Evolutionary conservation across 2,797 vertebrate genomes (phyloP).

Genomic region (Neosalanx taihuensis): DNA sequence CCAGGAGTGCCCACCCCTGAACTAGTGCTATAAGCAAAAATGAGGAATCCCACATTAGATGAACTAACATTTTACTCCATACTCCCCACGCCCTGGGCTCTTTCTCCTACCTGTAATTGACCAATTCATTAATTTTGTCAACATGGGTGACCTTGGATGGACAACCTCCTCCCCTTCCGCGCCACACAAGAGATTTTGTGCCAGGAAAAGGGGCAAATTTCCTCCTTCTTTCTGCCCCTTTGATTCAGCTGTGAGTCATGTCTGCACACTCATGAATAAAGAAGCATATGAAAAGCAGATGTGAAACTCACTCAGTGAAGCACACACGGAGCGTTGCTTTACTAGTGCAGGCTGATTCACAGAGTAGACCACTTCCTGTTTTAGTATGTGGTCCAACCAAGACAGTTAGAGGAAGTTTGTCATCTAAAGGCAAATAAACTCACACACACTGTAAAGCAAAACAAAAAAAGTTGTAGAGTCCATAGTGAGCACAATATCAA

Average conservation of each 20-base stretch:
- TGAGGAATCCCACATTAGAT: no score
- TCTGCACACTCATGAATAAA: slow-evolving; percentile 6
- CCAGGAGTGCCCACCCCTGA: no score
- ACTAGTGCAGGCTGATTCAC: slow-evolving; percentile 1
- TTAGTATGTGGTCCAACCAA: slow-evolving; percentile 5
- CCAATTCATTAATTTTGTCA: no score
- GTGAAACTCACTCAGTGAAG: neutral
- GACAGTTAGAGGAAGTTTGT: slow-evolving; percentile 8
- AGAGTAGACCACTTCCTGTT: slow-evolving; percentile 6
- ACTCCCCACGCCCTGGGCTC: no score
- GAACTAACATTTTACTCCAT: no score
- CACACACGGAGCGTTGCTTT: neutral
- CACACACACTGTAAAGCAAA: no score
- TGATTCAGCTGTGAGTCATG: slow-evolving; percentile 8
- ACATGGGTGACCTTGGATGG: neutral
- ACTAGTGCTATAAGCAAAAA: neutral
- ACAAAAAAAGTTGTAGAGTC: neutral
- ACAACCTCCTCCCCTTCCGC: neutral
- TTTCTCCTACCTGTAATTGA: no score
- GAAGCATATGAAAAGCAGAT: slow-evolving; percentile 1
- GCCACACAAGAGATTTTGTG: neutral
- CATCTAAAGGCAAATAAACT: neutral
- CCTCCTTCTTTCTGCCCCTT: neutral
- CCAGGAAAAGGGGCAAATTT: neutral
- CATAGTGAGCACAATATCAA: no score